These are phyloP conservation scores for Elanoides forficatus DNA, from an alignment of 2,113 vertebrate species.

Conservation along the genomic window DNA sequence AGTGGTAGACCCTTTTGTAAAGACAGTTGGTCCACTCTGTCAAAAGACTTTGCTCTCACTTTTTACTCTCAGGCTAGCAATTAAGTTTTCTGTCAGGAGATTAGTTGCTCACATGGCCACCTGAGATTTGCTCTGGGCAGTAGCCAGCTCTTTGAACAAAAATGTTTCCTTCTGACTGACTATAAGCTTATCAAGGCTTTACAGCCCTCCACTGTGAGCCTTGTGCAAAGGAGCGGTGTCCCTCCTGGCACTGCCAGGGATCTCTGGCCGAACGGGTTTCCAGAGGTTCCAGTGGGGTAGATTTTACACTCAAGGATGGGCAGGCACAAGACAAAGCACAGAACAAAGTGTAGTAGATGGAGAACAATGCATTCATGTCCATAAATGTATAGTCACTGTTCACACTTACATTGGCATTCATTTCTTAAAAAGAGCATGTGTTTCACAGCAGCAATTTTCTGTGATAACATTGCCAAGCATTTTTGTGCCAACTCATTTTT, in stretches of 20 bases:
- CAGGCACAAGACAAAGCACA: rapidly evolving
- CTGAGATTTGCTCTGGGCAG: neutral
- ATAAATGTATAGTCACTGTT: neutral
- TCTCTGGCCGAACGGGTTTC: rapidly evolving
- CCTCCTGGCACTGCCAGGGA: neutral
- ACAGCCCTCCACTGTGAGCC: neutral
- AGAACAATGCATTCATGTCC: neutral
- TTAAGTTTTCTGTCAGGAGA: neutral
- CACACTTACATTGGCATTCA: neutral
- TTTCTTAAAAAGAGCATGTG: neutral
- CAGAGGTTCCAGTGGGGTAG: neutral
- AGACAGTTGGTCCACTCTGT: neutral
- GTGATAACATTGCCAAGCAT: rapidly evolving
- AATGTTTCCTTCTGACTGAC: neutral
- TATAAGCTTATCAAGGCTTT: neutral
- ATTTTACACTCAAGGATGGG: neutral
- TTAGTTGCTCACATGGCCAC: neutral
- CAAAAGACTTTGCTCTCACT: neutral
- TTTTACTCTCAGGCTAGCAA: neutral
- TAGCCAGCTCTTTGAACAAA: conserved; percentile 7
- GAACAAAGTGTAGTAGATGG: neutral
- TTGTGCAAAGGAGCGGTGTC: rapidly evolving
- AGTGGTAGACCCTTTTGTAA: neutral
- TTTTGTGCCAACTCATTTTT: neutral
- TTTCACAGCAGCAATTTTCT: neutral